Base-by-base conservation (phyloP, 2,113 vertebrate species). In the Oenanthe oenanthe region DNA sequence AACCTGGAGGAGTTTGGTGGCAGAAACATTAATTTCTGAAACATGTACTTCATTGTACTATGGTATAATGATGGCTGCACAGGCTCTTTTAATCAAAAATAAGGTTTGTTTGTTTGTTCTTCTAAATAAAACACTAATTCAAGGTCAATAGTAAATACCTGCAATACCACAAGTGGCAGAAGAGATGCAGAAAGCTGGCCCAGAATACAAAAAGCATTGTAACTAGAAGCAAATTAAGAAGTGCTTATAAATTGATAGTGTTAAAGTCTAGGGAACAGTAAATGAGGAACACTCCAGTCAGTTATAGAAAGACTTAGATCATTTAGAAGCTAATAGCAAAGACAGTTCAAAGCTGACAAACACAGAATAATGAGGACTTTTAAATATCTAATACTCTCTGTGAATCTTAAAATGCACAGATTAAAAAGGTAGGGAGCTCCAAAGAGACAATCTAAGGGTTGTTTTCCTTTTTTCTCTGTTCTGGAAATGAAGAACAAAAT, bases 301-400 rank as follows among this genome's bases (percentile, higher is more conserved):
- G 88, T 76, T 88, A 85, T 9, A 90, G 81, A 84, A 85, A 94
- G 91, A 81, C 72, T 92, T 82, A 79, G 53, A 86, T 95, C 88
- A 80, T 91, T 94, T 85, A 82, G 76, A 92, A 93, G 70, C 76
- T 95, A 95, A 95, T 91, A 45, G 56, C 50, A 93, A 94, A 96
- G 80, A 79, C 56, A 82, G 62, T 84, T 92, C 63, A 94, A 89
- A 84, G 85, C 79, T 89, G 82, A 93, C 57, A 93, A 92, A 86
- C 71, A 91, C 54, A 57, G 70, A 92, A 80, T 87, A 88, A 92
- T 61, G 68, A 96, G 68, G 54, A 78, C 40, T 92, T 95, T 78
- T 20, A 94, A 86, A 83, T 71, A 88, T 56, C 72, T 94, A 71
- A 66, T 74, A 80, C 75, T 65, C 34, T 80, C 61, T 58, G 17